These are phyloP conservation scores for Eudasyphora cyanicolor DNA, from an alignment of 2,888 invertebrate species.

Conservation along the genomic window DNA sequence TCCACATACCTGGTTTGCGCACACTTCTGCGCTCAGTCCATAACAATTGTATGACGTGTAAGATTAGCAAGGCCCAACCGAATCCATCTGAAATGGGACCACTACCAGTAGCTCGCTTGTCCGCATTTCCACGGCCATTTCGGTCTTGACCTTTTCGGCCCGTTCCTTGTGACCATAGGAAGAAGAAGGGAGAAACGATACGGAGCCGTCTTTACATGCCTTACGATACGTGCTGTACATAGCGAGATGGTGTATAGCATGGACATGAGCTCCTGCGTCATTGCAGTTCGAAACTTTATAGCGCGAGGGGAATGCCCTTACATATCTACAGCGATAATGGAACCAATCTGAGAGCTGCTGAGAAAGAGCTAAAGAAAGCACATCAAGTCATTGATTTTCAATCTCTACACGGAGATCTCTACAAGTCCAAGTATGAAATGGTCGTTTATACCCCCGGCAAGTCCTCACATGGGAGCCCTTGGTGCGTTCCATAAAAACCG, in stretches of 20 bases:
- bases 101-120: conserved; percentile 55
- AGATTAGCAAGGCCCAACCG: conserved; percentile 40
- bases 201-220: conserved; percentile 54
- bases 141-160: conserved; percentile 57
- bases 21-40: conserved; percentile 53
- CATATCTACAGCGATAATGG: conserved; percentile 47
- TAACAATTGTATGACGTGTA: conserved; percentile 49
- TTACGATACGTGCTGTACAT: conserved; percentile 44
- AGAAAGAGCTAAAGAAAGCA: conserved; percentile 36
- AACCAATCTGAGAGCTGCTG: conserved; percentile 29
- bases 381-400: conserved; percentile 1
- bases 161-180: conserved; percentile 51
- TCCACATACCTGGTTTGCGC: conserved; percentile 49
- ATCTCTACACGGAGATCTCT: conserved; percentile 4
- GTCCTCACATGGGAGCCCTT: conserved; percentile 41
- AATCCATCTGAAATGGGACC: conserved; percentile 59
- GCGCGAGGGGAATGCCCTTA: conserved; percentile 20
- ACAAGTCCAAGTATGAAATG: conserved; percentile 3
- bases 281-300: conserved; percentile 45
- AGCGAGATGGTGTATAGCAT: conserved; percentile 36
- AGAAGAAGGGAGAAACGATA: no score
- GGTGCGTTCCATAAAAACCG: no score
- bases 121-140: conserved; percentile 50
- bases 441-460: conserved; percentile 42
- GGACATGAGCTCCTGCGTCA: conserved; percentile 31